These are phyloP conservation scores for Reticulitermes lucifugus DNA, from an alignment of 2,888 invertebrate species.

Conservation along the genomic window DNA sequence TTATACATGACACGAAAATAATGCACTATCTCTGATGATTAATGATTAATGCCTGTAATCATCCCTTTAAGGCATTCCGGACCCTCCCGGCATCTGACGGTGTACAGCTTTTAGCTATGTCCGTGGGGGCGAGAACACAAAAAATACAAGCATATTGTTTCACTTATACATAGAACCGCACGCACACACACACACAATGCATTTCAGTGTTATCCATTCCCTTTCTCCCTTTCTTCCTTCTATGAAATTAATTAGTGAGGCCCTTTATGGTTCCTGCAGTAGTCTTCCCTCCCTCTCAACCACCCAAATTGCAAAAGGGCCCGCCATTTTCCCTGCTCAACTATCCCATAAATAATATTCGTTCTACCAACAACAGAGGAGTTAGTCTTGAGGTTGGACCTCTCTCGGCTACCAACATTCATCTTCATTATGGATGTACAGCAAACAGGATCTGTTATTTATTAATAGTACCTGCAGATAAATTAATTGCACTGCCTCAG, in stretches of 20 bases:
- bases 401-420: conserved; percentile 8
- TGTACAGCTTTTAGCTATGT: background rate
- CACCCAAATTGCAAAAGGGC: conserved; percentile 23
- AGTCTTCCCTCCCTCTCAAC: background rate
- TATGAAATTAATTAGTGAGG: conserved; percentile 48
- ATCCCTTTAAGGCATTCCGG: background rate
- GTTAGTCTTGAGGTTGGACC: background rate
- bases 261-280: conserved; percentile 40
- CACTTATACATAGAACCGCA: conserved; percentile 37
- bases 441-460: background rate
- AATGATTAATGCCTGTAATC: conserved; percentile 32
- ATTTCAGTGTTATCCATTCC: conserved; percentile 30
- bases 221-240: conserved; percentile 17
- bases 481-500: conserved; percentile 8
- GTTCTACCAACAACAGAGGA: conserved; percentile 27
- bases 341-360: conserved; percentile 48
- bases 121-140: conserved; percentile 35
- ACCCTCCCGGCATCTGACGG: background rate
- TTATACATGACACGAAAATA: background rate
- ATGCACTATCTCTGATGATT: conserved; percentile 25
- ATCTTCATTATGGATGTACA: conserved; percentile 42
- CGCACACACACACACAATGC: conserved; percentile 1
- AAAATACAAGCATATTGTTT: conserved; percentile 37
- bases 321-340: conserved; percentile 43
- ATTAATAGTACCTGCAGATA: background rate